Conservation (phyloP, 2,797 vertebrate genomes). For the Hirundo rustica region DNA sequence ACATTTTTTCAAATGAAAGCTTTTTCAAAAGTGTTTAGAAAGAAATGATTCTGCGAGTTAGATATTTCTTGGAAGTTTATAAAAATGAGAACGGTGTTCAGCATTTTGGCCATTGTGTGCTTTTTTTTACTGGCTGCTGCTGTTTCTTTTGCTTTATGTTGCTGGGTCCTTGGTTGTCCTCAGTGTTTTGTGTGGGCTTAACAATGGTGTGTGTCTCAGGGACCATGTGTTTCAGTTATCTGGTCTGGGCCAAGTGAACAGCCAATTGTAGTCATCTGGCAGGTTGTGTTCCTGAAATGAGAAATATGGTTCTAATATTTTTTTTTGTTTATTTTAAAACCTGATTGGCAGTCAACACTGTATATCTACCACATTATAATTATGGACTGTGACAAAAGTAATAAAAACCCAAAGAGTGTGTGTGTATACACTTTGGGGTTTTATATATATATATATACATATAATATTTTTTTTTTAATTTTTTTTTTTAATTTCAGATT, state of each 20-base stretch:
- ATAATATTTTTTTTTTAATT: background rate
- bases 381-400: background rate
- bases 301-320: conserved; percentile 9
- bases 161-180: background rate
- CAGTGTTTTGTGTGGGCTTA: background rate
- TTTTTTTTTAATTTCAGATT: background rate
- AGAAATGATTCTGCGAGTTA: background rate
- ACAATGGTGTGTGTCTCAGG: background rate
- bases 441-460: background rate
- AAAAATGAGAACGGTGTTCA: background rate
- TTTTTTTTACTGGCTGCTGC: background rate
- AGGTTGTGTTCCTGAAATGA: background rate
- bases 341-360: background rate
- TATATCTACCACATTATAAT: background rate
- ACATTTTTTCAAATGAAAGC: background rate
- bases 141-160: background rate
- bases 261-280: conserved; percentile 9
- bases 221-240: background rate
- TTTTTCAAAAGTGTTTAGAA: background rate
- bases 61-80: background rate
- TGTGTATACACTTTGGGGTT: too few relatives aligned
- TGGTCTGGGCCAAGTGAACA: conserved; percentile 20
- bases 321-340: conserved; percentile 9
- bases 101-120: background rate
- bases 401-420: background rate